These are phyloP conservation scores for Loris lydekkerianus DNA, from an alignment of 2,797 vertebrate genomes.

Conservation along the genomic window DNA sequence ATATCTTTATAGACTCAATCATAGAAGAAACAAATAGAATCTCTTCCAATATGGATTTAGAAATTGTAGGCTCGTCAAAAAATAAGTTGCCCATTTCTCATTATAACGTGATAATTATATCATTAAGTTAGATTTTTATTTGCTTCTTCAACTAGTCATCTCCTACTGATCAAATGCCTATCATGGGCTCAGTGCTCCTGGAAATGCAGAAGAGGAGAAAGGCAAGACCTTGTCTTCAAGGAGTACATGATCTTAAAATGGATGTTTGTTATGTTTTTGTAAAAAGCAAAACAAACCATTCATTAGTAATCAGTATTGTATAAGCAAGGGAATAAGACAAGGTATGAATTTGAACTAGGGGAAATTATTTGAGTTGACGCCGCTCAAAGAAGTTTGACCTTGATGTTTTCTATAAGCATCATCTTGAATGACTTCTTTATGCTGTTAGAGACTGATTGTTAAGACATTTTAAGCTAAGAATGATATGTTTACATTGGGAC, in stretches of 20 bases:
- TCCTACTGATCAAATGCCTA: background rate
- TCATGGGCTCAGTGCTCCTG: background rate
- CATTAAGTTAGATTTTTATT: background rate
- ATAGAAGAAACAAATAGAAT: background rate
- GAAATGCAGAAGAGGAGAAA: background rate
- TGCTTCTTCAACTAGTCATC: background rate
- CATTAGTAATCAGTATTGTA: background rate
- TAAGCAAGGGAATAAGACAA: background rate
- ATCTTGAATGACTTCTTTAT: background rate
- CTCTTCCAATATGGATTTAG: conserved; percentile 9
- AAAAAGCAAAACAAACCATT: conserved; percentile 51
- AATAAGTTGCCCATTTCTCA: background rate
- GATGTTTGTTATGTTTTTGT: too few relatives aligned
- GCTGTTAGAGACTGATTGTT: conserved; percentile 1
- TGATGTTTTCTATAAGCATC: conserved; percentile 1
- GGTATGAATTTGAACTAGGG: background rate
- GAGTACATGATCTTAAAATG: background rate
- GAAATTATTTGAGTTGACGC: background rate
- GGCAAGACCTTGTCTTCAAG: background rate
- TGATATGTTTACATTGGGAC: background rate
- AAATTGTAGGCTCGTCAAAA: background rate
- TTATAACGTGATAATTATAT: conserved; percentile 16
- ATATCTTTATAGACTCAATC: background rate
- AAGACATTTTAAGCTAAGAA: conserved; percentile 45
- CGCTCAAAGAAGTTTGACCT: background rate